Percentiles rank a stretch among this genome's conserved stretches.
Conservation (phyloP, 92 coral and sea anemone species). For the Umimayanthus chanpuru region DNA sequence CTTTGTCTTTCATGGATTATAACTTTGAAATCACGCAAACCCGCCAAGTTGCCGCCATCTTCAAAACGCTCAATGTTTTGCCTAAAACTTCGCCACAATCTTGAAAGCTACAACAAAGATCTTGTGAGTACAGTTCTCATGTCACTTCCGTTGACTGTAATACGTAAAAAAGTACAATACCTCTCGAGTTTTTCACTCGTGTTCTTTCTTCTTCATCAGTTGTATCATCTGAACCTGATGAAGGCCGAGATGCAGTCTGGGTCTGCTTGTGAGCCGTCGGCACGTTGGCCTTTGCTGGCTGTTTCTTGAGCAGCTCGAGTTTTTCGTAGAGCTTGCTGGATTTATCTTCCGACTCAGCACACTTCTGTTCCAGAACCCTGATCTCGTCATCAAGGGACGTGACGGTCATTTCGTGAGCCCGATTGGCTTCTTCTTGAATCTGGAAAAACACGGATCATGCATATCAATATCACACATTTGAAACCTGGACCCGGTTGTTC, state of each 20-base stretch:
- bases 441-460: slow-evolving; percentile 13
- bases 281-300: slow-evolving; percentile 3
- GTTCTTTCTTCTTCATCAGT: slow-evolving; percentile 23
- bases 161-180: neutral
- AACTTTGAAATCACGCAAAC: no score
- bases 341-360: slow-evolving; percentile 61
- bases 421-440: slow-evolving; percentile 93
- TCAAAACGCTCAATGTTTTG: no score
- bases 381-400: slow-evolving; percentile 79
- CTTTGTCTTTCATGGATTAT: no score
- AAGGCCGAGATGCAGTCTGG: slow-evolving; percentile 67
- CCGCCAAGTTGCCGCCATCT: no score
- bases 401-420: slow-evolving; percentile 80
- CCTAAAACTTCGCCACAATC: no score
- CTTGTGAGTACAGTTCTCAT: no score
- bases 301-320: slow-evolving; percentile 59
- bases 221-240: slow-evolving; percentile 10
- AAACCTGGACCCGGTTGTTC: no score
- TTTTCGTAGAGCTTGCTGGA: slow-evolving; percentile 57
- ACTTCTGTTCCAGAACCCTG: slow-evolving; percentile 77
- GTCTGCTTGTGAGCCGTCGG: slow-evolving; percentile 64
- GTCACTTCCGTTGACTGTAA: no score
- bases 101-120: no score
- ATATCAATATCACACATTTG: no score
- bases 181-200: slow-evolving; percentile 37